Evolutionary conservation across 2,888 invertebrate genomes (phyloP), one percentile per base, ranked within the genome.

Genomic region (Isotomurus palustris): DNA sequence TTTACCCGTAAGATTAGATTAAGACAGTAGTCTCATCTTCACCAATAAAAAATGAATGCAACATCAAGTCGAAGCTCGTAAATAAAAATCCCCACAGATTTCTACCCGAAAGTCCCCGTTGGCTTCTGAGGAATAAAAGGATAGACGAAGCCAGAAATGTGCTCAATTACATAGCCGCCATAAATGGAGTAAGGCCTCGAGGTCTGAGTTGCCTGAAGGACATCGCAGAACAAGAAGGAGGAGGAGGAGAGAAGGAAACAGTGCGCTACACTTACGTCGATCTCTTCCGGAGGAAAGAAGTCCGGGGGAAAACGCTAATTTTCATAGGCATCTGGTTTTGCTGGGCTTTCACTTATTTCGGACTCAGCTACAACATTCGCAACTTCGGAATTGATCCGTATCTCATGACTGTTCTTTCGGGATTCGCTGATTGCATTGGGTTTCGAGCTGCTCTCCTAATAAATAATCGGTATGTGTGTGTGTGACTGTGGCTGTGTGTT

Each of bases 291-390:
- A 27, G 49, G 6, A 54, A 53, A 17, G 48, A 57, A 35, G 36
- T 70, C 8, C 49, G 66, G 3, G n/a, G 43, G 10, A 62, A 58
- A 22, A 68, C 70, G 5, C 29, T 66, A 2, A 63, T 63, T 19
- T 62, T 70, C 19, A 64, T 67, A 22, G 62, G 60, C 8, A 61
- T 69, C 40, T 70, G 68, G 67, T 64, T 59, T 28, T 61, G 62
- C 28, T 70, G 68, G 68, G 60, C 66, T 22, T 56, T 66, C 25
- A 60, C 58, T 25, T 67, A 68, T 35, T 70, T 70, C 32, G 70
- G 70, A 0, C 55, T 67, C 17, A 62, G 60, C 35, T 67, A 59
- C 40, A 67, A 67, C 28, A 63, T 65, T 4, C 59, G 59, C 45
- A 67, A 67, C 29, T 60, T 60, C 32, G 64, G 62, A 10, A 62